These are phyloP conservation scores for Hirudinaria manillensis DNA, from an alignment of 2,888 invertebrate genomes.

Conservation along the genomic window DNA sequence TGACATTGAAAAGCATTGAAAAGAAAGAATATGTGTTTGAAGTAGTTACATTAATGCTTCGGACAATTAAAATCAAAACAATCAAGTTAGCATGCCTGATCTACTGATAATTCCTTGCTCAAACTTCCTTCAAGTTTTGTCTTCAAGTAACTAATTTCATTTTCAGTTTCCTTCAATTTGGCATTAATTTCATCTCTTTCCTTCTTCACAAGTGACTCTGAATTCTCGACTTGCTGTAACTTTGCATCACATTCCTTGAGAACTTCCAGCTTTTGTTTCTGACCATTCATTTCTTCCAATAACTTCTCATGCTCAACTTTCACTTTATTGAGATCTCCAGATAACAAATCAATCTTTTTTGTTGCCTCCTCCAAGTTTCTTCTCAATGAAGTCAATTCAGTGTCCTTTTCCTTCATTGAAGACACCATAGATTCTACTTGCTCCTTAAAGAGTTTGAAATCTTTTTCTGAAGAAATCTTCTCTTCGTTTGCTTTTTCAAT, in stretches of 20 bases:
- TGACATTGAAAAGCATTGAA: too few species aligned
- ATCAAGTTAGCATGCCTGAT: too few species aligned
- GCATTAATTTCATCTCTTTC: background rate
- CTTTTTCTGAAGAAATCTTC: background rate
- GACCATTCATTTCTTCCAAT: background rate
- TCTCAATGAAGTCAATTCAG: background rate
- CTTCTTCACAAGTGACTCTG: background rate
- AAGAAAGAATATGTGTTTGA: too few species aligned
- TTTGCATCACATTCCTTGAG: background rate
- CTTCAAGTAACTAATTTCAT: conserved; percentile 2
- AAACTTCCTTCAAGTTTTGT: too few species aligned
- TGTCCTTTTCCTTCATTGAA: background rate
- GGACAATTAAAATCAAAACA: too few species aligned
- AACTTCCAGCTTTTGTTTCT: background rate
- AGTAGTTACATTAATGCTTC: too few species aligned
- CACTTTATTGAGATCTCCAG: background rate
- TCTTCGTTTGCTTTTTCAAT: background rate
- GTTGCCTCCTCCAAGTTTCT: background rate
- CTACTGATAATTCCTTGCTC: too few species aligned
- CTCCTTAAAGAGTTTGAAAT: too few species aligned
- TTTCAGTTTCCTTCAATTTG: background rate
- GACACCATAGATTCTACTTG: background rate
- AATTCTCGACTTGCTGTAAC: background rate
- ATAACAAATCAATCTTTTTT: background rate
- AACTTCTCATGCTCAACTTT: conserved; percentile 9